Base-by-base conservation (phyloP, 2,797 vertebrate genomes). In the Aeoliscus strigatus region DNA sequence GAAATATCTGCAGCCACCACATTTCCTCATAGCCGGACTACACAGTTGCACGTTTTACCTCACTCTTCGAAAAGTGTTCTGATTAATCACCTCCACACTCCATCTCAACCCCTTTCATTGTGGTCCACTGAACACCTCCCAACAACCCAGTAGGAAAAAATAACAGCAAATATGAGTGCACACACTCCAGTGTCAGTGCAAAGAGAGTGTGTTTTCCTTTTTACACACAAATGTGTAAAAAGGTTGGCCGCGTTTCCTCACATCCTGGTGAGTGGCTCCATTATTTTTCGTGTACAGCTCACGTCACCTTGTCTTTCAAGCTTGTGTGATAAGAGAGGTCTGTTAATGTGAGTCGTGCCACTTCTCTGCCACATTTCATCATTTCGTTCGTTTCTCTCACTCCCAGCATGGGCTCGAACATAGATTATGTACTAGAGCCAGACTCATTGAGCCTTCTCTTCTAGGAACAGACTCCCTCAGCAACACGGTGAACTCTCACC, bases 381-480 rank as follows among this genome's bases (percentile, higher is more conserved):
- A 3, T 6, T 10, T 38, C n/a, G 41, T 51, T 49, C 38, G 34
- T 43, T 44, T 67, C 54, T 54, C 51, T 54, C 49, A 31, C 59
- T 62, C 60, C 47, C 53, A 42, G 64, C 55, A 68, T 55, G 70
- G 64, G 35, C 55, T 69, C 56, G 30, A 52, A 62, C 55, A 56
- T 51, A 26, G 43, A 68, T 64, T 56, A 54, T 28, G 24, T 41
- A 51, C 25, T 16, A 39, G 51, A 44, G 56, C 37, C 52, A 63
- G 59, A 52, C 65, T 73, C 49, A 48, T 66, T 45, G 47, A 46
- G 45, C 51, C 28, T 32, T 41, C 42, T 36, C 32, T 44, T 53
- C 37, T n/a, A 64, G 54, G 25, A 66, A 41, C 45, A 13, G 11
- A 35, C 37, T 48, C 54, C 45, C 40, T 45, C 34, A 25, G 41